Conservation (phyloP, 92 coral and sea anemone species). For the Nematostella vectensis region DNA sequence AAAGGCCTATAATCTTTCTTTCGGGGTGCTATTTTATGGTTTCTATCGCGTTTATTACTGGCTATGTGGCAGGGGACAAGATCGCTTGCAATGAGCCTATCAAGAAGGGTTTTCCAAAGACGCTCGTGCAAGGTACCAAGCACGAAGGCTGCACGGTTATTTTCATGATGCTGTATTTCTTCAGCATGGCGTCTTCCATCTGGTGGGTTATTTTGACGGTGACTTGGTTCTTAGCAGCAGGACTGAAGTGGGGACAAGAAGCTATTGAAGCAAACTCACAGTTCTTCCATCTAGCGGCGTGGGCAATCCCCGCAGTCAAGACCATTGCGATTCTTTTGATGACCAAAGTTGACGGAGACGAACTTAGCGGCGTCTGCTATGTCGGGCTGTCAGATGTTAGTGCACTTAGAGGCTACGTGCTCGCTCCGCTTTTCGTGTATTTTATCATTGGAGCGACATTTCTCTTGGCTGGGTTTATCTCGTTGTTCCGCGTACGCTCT, state of each 20-base stretch:
- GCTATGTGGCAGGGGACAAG: constrained; percentile 80
- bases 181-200: constrained; percentile 96
- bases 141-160: constrained; percentile 94
- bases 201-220: constrained; percentile 99
- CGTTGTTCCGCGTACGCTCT: constrained; percentile 90
- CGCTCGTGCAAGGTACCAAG: constrained; percentile 92
- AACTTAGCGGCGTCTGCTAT: constrained; percentile 93
- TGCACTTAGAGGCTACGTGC: constrained; percentile 83
- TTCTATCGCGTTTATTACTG: constrained; percentile 76
- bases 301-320: constrained; percentile 99
- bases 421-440: constrained; percentile 89
- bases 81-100: constrained; percentile 77
- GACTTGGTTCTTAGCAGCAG: constrained; percentile 98
- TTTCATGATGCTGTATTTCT: constrained; percentile 94
- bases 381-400: constrained; percentile 89
- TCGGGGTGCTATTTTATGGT: constrained; percentile 99
- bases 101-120: constrained; percentile 20
- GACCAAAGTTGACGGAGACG: constrained; percentile 98
- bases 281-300: constrained; percentile 98
- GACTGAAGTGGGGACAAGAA: constrained; percentile 99
- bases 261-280: constrained; percentile 98
- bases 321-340: constrained; percentile 89
- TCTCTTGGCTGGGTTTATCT: constrained; percentile 88
- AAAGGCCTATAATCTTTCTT: constrained; percentile 90
- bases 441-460: constrained; percentile 87